A percentile compares a stretch with the other conserved stretches of the same genome.
Conservation (phyloP, 2,113 vertebrate genomes). For the Uria aalge region DNA sequence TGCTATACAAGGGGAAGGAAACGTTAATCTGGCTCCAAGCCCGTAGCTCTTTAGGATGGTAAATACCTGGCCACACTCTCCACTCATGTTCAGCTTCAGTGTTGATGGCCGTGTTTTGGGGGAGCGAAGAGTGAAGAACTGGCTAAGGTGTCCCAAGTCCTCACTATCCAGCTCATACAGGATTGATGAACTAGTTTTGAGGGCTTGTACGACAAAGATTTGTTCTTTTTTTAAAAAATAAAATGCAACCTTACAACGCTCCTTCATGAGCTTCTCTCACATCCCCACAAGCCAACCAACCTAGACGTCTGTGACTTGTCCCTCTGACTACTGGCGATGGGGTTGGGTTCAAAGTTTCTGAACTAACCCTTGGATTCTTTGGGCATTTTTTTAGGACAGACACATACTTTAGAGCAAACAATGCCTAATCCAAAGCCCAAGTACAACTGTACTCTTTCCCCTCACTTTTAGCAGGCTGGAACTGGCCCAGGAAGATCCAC, state of each 20-base stretch:
- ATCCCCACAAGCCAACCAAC: neutral
- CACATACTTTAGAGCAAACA: neutral
- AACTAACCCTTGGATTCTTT: neutral
- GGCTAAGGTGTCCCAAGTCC: neutral
- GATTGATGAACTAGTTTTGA: neutral
- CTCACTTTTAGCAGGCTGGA: neutral
- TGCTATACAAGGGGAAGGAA: neutral
- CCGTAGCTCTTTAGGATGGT: neutral
- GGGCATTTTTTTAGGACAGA: neutral
- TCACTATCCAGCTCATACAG: neutral
- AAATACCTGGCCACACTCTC: neutral
- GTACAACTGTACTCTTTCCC: neutral
- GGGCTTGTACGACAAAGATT: neutral
- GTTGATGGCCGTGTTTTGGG: fast-evolving
- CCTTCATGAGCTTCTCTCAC: neutral
- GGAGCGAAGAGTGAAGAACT: neutral
- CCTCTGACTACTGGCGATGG: neutral
- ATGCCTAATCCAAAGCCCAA: neutral
- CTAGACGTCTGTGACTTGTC: neutral
- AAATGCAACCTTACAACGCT: neutral
- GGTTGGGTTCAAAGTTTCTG: neutral
- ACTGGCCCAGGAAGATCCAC: neutral
- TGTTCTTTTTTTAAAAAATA: neutral
- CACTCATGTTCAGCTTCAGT: neutral
- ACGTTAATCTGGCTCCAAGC: neutral